These are phyloP conservation scores for Homarus americanus DNA, from an alignment of 1,140 invertebrate species.

Conservation along the genomic window DNA sequence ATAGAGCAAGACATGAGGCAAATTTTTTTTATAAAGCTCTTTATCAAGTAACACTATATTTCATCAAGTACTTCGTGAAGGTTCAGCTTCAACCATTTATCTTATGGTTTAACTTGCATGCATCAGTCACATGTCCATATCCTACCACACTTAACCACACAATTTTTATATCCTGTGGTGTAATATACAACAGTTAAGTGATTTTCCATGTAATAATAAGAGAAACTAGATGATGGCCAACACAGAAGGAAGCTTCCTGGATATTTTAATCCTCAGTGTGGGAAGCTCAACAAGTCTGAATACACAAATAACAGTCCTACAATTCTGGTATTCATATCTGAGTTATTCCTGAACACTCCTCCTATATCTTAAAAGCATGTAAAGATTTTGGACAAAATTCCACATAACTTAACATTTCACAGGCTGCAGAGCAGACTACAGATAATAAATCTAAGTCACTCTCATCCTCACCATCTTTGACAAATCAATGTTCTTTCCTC, in stretches of 20 bases:
- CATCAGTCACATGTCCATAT: neutral
- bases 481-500: constrained; percentile 47
- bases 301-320: neutral
- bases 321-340: neutral
- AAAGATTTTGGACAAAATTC: neutral
- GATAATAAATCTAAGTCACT: constrained; percentile 30
- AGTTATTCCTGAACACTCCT: neutral
- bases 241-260: neutral
- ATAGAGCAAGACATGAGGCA: too few relatives aligned
- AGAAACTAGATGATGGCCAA: neutral
- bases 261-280: neutral
- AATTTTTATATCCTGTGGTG: neutral
- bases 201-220: neutral
- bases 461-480: constrained; percentile 62
- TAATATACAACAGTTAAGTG: neutral
- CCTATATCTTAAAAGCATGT: neutral
- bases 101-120: neutral
- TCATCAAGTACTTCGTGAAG: neutral
- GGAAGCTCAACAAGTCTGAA: neutral
- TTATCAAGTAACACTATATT: too few relatives aligned
- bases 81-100: neutral
- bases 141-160: neutral
- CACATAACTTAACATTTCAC: neutral
- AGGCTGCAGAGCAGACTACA: neutral
- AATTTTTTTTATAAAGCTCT: too few relatives aligned